Evolutionary conservation across 2,113 vertebrate species (phyloP).

Genomic region (Rhinopomastus cyanomelas): DNA sequence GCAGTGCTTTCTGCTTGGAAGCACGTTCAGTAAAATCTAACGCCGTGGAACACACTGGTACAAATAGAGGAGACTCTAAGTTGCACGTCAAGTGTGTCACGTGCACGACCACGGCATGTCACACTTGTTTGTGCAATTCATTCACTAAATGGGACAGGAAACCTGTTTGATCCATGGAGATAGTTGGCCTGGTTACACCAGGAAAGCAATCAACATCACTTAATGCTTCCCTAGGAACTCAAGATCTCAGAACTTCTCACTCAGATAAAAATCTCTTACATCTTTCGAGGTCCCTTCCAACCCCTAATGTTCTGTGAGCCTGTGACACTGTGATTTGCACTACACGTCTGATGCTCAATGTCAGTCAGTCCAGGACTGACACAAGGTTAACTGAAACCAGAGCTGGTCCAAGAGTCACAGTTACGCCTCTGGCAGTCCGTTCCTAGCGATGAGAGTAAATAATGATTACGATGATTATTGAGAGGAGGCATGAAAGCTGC

Average conservation of each 20-base stretch:
- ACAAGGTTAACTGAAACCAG: not conserved
- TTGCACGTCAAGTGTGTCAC: not conserved
- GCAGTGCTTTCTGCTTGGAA: not conserved
- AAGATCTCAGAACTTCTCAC: not conserved
- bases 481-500: not conserved
- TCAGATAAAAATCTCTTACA: not conserved
- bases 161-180: not conserved
- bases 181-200: not conserved
- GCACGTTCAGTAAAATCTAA: rapidly evolving
- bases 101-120: not conserved
- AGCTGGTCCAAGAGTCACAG: not conserved
- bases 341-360: not conserved
- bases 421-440: not conserved
- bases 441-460: not conserved
- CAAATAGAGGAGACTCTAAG: rapidly evolving
- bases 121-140: not conserved
- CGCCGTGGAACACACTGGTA: not conserved
- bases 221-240: not conserved
- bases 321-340: no score
- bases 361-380: not conserved
- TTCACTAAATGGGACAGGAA: not conserved
- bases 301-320: no score
- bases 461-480: not conserved
- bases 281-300: no score
- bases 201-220: not conserved